These are phyloP conservation scores for Tursiops truncatus DNA, from an alignment of 2,113 vertebrate species.

Conservation along the genomic window DNA sequence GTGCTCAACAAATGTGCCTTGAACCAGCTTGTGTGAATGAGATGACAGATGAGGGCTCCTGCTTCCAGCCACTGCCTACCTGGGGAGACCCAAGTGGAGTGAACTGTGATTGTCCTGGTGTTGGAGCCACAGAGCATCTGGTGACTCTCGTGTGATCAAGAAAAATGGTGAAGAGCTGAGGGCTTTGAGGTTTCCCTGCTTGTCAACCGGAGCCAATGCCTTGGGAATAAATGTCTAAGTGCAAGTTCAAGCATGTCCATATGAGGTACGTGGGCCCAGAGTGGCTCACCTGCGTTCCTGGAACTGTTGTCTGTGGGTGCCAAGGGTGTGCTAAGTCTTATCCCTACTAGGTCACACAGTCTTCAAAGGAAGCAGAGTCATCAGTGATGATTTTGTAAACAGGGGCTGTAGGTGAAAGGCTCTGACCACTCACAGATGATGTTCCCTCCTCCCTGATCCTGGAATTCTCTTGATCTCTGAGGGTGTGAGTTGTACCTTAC, in stretches of 20 bases:
- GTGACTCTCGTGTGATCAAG: background rate
- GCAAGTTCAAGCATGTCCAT: background rate
- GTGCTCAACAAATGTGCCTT: background rate
- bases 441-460: background rate
- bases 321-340: background rate
- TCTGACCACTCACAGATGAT: background rate
- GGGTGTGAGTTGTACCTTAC: background rate
- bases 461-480: background rate
- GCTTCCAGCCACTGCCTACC: background rate
- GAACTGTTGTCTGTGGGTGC: background rate
- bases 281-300: background rate
- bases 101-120: background rate
- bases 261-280: background rate
- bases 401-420: background rate
- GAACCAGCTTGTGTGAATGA: background rate
- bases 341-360: background rate
- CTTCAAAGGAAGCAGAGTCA: background rate
- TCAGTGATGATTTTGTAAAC: background rate
- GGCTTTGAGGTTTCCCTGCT: background rate
- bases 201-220: background rate
- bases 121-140: background rate
- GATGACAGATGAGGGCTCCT: background rate
- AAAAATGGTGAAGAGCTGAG: background rate
- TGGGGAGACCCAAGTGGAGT: background rate
- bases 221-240: background rate